Evolutionary conservation across 1,140 invertebrate species (phyloP), one percentile per base, ranked within the genome.

Genomic region (Protaetia brevitarsis): DNA sequence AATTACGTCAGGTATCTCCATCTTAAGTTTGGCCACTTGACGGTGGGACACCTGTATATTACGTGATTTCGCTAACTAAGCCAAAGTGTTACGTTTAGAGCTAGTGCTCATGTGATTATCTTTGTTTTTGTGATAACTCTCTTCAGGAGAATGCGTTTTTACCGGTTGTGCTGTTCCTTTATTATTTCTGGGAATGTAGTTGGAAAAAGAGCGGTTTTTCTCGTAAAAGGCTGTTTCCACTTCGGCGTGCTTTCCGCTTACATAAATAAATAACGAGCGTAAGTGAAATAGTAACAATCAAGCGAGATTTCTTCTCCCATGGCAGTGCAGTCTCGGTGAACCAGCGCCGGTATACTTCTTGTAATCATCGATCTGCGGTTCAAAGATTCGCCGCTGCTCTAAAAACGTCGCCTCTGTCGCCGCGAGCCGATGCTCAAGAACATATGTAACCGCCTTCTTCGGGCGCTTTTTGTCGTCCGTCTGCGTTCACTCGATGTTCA

Each of bases 371-470:
- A 26, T 37, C 56, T 41, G 21, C 21, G 29, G 23, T 58, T 66
- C 65, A 66, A 66, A 66, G 65, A 28, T 31, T 30, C 26, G 31
- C 59, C 58, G 65, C 65, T 59, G 58, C 65, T 65, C 64, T 65
- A 65, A 65, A 65, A 65, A 65, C 64, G 64, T 65, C 64, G 64
- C 64, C 64, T 65, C 64, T 30, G 64, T 59, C 37, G 29, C 64
- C 30, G 64, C 56, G 31, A 29, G 56, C 51, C 51, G 64, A 59
- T 65, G 68, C 68, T 59, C 51, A 60, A 69, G 65, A 66, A 69
- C 68, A 69, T 65, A 64, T 68, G 67, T 68, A 68, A 37, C 67
- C 67, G 62, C 63, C 66, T 62, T 66, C 60, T 62, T 66, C 64
- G 51, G 63, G 64, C 65, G 57, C 64, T 66, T 69, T 69, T 69